phyloP scores from a whole-genome alignment of 1,140 invertebrate genomes.

The Bombus ignitus region DNA sequence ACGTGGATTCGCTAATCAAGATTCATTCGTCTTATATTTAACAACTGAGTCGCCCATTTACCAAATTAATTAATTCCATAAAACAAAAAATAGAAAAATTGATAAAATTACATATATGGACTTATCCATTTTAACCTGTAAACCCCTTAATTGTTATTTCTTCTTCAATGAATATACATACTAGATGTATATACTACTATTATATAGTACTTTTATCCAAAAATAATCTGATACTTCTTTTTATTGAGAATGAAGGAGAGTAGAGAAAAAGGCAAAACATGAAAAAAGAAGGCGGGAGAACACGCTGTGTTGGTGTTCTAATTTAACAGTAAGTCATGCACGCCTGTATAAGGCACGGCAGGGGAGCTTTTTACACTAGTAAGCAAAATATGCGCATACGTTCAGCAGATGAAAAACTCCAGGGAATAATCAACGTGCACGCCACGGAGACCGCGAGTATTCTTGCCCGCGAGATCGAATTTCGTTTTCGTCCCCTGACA shows the following conservation, averaged over 20 bases:
- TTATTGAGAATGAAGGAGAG: neutral
- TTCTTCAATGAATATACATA: too few relatives aligned
- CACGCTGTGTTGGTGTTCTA: constrained; percentile 53
- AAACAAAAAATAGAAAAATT: too few relatives aligned
- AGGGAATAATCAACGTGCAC: constrained; percentile 56
- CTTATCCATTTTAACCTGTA: too few relatives aligned
- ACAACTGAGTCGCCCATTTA: too few relatives aligned
- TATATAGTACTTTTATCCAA: too few relatives aligned
- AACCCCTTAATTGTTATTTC: too few relatives aligned
- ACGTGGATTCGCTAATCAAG: too few relatives aligned
- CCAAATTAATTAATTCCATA: too few relatives aligned
- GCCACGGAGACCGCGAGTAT: constrained; percentile 19
- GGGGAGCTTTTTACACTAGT: constrained; percentile 27
- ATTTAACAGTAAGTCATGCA: constrained; percentile 59
- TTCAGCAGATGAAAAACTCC: constrained; percentile 46
- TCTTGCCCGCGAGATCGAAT: constrained; percentile 34
- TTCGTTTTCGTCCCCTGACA: neutral
- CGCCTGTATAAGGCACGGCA: constrained; percentile 13
- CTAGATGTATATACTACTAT: too few relatives aligned
- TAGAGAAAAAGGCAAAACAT: neutral
- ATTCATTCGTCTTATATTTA: too few relatives aligned
- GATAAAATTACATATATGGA: too few relatives aligned
- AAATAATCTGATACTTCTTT: neutral
- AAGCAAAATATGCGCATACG: constrained; percentile 65
- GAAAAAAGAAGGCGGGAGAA: constrained; percentile 5